Percentiles rank a stretch among this genome's conserved stretches.
Conservation (phyloP, 2,113 vertebrate genomes). For the Riparia riparia region DNA sequence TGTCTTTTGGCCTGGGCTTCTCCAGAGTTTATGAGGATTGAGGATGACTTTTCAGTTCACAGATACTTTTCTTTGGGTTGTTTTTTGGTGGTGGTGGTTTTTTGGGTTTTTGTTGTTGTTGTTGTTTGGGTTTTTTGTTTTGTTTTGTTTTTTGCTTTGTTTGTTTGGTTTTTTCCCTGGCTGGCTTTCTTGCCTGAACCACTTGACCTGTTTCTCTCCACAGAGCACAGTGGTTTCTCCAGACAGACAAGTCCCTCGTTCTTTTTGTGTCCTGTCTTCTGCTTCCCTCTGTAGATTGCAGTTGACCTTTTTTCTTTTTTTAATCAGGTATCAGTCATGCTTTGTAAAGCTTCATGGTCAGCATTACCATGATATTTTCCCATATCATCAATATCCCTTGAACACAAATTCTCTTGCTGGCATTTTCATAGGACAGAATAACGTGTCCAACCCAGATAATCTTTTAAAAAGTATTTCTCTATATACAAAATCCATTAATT, state of each 20-base stretch:
- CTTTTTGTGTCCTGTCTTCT: background rate
- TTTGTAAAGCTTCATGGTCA: background rate
- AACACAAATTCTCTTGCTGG: background rate
- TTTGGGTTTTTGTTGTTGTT: too few species aligned
- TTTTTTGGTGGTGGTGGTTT: too few species aligned
- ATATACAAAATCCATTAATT: background rate
- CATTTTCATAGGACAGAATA: background rate
- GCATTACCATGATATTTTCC: background rate
- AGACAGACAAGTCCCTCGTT: background rate
- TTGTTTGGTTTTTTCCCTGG: too few species aligned
- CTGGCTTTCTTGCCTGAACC: background rate
- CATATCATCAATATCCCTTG: background rate
- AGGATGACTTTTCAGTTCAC: background rate
- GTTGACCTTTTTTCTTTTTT: background rate
- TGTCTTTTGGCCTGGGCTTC: background rate
- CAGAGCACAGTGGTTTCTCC: background rate
- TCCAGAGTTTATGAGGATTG: background rate
- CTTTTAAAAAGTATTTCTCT: background rate
- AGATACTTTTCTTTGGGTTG: background rate
- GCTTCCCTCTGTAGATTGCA: background rate
- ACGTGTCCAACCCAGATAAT: background rate
- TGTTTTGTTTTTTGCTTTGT: background rate
- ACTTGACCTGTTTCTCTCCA: background rate
- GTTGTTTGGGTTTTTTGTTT: too few species aligned
- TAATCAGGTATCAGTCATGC: background rate